Conservation (phyloP, 2,797 vertebrate genomes). For the Eulemur albifrons region DNA sequence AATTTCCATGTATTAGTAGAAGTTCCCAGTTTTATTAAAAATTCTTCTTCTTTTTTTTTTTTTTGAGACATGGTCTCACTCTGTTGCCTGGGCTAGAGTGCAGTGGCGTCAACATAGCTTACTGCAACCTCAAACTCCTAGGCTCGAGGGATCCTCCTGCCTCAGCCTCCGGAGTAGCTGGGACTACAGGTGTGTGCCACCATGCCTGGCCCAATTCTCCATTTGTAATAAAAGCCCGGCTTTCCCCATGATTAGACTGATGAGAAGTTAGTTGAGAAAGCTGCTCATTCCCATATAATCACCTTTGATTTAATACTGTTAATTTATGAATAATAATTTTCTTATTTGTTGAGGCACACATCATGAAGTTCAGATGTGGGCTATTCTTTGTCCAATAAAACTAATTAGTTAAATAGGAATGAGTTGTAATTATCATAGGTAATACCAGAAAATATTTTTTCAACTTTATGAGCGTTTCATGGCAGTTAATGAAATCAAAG, state of each 20-base stretch:
- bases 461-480: not conserved
- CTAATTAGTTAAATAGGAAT: not conserved
- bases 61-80: not conserved
- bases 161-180: not conserved
- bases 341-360: not conserved
- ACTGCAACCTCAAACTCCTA: not conserved
- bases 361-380: not conserved
- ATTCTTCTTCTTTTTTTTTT: not conserved
- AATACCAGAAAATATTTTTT: slow-evolving; percentile 28
- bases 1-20: not conserved
- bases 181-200: not conserved
- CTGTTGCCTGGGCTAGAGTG: not conserved
- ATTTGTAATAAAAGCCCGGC: not conserved
- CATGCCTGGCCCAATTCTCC: not conserved
- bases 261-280: not conserved
- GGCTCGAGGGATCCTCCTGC: not conserved
- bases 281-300: not conserved
- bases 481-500: not conserved
- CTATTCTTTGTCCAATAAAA: not conserved
- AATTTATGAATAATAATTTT: slow-evolving; percentile 9
- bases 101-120: not conserved
- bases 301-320: not conserved
- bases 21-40: not conserved
- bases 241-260: not conserved
- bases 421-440: not conserved